Percentiles rank a stretch among this genome's conserved stretches.
Evolutionary conservation across 2,797 vertebrate species (phyloP).

Genomic region (Sparidentex hasta): DNA sequence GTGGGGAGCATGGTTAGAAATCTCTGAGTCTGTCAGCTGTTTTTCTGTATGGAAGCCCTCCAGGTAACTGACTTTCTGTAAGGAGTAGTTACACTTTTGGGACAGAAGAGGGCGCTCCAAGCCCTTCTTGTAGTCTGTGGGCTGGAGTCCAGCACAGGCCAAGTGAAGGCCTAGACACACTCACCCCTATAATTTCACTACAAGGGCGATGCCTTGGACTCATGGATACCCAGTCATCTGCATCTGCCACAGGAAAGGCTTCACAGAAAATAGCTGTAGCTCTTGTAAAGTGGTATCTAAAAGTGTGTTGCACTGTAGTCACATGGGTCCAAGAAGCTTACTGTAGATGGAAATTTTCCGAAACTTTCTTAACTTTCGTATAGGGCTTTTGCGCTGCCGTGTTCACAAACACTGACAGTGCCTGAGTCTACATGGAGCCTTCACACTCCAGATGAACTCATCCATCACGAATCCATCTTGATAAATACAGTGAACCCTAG

Average conservation of each 20-base stretch:
- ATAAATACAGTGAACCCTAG: background rate
- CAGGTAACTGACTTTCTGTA: background rate
- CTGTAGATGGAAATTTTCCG: background rate
- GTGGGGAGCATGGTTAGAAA: background rate
- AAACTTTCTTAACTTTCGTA: background rate
- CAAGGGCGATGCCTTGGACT: conserved; percentile 53
- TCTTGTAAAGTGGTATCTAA: conserved; percentile 1
- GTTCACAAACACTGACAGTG: background rate
- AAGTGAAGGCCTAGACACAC: conserved; percentile 22
- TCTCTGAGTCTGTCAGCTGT: background rate
- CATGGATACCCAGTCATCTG: conserved; percentile 57
- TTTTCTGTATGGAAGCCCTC: background rate
- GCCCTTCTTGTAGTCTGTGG: conserved; percentile 1
- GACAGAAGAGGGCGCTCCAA: conserved; percentile 67
- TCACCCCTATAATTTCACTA: conserved; percentile 62
- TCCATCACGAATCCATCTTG: background rate
- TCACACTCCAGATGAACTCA: background rate
- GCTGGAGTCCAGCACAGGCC: conserved; percentile 27
- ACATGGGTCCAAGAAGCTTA: background rate
- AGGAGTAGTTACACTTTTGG: background rate
- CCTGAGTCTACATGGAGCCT: too few species aligned
- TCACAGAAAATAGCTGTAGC: conserved; percentile 41
- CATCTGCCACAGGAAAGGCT: conserved; percentile 49
- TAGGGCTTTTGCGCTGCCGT: background rate
- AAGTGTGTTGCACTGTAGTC: conserved; percentile 5